phyloP scores from a whole-genome alignment of 2,113 vertebrate genomes.

The Mormoops blainvillei region DNA sequence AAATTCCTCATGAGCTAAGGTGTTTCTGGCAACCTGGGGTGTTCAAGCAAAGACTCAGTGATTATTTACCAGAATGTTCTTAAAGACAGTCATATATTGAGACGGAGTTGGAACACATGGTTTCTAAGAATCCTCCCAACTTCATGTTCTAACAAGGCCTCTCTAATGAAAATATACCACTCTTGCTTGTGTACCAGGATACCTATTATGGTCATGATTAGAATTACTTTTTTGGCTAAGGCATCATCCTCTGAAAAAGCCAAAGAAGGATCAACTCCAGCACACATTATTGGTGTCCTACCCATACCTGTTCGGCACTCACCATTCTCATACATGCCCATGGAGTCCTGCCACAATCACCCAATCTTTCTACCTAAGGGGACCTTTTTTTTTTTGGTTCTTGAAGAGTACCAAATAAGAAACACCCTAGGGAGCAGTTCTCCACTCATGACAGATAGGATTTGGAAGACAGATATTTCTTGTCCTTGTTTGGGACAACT shows the following conservation, averaged over 20 bases:
- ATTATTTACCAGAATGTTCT: not conserved
- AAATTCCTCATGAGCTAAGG: not conserved
- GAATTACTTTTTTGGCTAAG: not conserved
- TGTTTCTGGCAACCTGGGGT: not conserved
- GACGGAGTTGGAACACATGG: not conserved
- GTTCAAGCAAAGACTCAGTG: conserved; percentile 18
- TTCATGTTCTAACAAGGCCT: not conserved
- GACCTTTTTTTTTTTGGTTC: not conserved
- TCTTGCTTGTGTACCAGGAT: not conserved
- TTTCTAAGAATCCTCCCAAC: conserved; percentile 2
- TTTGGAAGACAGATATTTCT: not conserved
- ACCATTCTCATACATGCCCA: not conserved
- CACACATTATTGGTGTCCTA: not conserved
- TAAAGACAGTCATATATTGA: not conserved
- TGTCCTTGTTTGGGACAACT: not conserved
- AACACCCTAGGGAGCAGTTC: not conserved
- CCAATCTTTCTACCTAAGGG: not conserved
- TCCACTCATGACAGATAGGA: not conserved
- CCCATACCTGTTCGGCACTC: not conserved
- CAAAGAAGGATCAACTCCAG: not conserved
- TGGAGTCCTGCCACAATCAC: not conserved
- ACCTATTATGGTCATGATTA: not conserved
- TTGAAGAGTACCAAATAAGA: not conserved
- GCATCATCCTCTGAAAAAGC: not conserved
- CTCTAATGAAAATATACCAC: not conserved